Evolutionary conservation across 2,113 vertebrate species (phyloP).

Genomic region (Solea solea): DNA sequence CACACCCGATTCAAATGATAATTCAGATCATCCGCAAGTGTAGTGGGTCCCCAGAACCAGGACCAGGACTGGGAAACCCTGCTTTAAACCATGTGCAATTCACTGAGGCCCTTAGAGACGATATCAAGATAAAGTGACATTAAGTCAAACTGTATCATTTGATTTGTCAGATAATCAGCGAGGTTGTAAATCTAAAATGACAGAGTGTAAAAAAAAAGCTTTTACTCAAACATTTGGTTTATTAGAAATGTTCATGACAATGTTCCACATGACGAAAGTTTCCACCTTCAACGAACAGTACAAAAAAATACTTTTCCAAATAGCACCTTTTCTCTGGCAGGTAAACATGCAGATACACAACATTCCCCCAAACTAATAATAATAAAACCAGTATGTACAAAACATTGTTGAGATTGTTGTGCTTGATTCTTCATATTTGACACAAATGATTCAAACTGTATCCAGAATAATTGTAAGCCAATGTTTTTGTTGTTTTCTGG

Average conservation of each 20-base stretch:
- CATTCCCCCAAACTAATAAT: conserved; percentile 33
- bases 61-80: too few species aligned
- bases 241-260: conserved; percentile 64
- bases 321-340: conserved; percentile 72
- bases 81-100: too few species aligned
- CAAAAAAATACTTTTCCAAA: conserved; percentile 72
- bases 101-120: too few species aligned
- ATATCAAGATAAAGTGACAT: not conserved
- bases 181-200: not conserved
- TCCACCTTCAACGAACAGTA: conserved; percentile 54
- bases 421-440: conserved; percentile 70
- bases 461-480: conserved; percentile 11
- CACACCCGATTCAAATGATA: too few species aligned
- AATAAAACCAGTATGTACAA: conserved; percentile 67
- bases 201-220: not conserved
- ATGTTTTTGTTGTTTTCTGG: conserved; percentile 20
- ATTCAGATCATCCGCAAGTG: too few species aligned
- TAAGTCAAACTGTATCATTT: too few species aligned
- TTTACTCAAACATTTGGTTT: conserved; percentile 54
- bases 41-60: too few species aligned
- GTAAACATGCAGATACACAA: conserved; percentile 67
- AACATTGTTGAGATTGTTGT: conserved; percentile 46
- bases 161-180: too few species aligned
- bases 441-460: conserved; percentile 40
- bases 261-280: conserved; percentile 22